Base-by-base conservation (phyloP, 1,140 invertebrate species). In the Philaenus spumarius region DNA sequence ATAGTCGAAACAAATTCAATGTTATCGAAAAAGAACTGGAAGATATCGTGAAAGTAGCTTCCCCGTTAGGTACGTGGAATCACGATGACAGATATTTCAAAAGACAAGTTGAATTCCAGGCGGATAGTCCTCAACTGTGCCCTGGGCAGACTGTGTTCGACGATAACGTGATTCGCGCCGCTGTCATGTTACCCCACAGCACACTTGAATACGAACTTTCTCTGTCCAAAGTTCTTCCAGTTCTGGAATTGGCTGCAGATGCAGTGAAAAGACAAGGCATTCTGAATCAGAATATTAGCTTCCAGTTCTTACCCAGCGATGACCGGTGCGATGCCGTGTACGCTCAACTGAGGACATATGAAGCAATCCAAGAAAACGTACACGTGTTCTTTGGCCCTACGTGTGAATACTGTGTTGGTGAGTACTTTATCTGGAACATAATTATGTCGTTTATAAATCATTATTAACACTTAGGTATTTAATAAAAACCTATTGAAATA, bases 331-430 rank as follows among this genome's bases (percentile, higher is more conserved):
- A 85, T 59, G 81, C 83, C 3, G 82, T 79, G 1, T 79, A 83
- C 64, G 83, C 83, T 0, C 80, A 83, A 23, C 80, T 86, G 34
- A 77, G 77, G 2, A 80, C 82, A 1, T 83, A 87, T 60, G 81
- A 87, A 62, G 81, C 81, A 6, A 80, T 75, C 15, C 72, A 80
- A 17, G 76, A 78, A 60, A 67, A 68, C 37, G 80, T 84, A 0
- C 83, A 88, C 63, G 77, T 88, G 1, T 83, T 88, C 57, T 81
- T 89, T 52, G 87, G 86, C 11, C 85, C 85, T 1, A 78, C 81
- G 1, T 89, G 86, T 64, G 86, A 89, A 66, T 89, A 86, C 70
- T 79, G 83, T 22, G 70, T 87, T 35, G 85, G 86, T 89, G 75
- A 80, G 81, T 73, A 12, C 4, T 9, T 6, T 45, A 19, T 45